Conservation (phyloP, 2,888 invertebrate species). For the Noctua janthina region DNA sequence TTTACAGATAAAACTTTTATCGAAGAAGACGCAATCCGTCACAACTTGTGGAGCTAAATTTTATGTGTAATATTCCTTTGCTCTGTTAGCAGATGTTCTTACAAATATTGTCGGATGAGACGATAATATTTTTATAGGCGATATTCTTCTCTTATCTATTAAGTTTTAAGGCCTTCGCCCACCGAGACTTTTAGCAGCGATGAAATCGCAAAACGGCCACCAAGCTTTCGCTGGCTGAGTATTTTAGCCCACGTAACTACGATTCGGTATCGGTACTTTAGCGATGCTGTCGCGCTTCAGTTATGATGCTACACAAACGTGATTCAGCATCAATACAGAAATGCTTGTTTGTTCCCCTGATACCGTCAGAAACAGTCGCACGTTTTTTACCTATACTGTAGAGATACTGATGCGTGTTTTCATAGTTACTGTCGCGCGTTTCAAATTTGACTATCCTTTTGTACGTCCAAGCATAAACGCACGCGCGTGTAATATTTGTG, state of each 20-base stretch:
- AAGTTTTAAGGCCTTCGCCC: neutral
- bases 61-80: conserved; percentile 38
- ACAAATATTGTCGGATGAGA: conserved; percentile 31
- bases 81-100: conserved; percentile 39
- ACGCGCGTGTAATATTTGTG: too few relatives aligned
- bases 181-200: neutral
- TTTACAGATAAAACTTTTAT: conserved; percentile 9
- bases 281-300: neutral
- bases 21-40: conserved; percentile 3
- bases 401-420: neutral
- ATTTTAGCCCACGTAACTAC: neutral
- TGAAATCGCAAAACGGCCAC: neutral
- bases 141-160: conserved; percentile 14
- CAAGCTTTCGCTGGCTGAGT: neutral
- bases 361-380: neutral
- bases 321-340: neutral
- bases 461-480: too few relatives aligned
- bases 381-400: neutral
- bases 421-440: neutral
- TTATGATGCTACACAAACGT: neutral
- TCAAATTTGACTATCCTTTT: neutral
- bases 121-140: conserved; percentile 30
- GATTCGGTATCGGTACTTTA: neutral
- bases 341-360: neutral
- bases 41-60: conserved; percentile 29